Evolutionary conservation across 2,113 vertebrate species (phyloP), one percentile per base, ranked within the genome.

Genomic region (Indicator maculatus): DNA sequence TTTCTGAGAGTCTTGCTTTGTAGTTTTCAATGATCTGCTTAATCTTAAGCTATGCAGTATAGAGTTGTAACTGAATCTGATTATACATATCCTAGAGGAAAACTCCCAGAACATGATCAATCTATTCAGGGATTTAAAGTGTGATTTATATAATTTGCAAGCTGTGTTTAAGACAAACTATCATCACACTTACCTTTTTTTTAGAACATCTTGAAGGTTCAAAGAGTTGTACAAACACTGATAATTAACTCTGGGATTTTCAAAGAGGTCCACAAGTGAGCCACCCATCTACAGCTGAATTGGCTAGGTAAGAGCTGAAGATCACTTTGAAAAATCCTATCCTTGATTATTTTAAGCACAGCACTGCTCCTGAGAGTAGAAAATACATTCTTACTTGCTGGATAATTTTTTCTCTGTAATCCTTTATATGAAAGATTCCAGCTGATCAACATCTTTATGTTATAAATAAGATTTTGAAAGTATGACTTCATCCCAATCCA

Each of bases 171-270:
- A 93, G 60, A 64, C 47, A 71, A 89, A 71, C 45, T 71, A 77
- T 64, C 60, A 73, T 33, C 2, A 0, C 16, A 21, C 28, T 80
- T 82, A 28, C 17, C 8, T 6, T 63, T 76, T 76, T 67, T 74
- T 44, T 26, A 80, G 41, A 75, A 55, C 5, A 61, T 76, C 59
- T 66, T 67, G 41, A 82, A 89, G 18, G 60, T 88, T 92, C 82
- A 96, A 94, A 90, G 87, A 71, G 26, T 80, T 91, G 59, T 88
- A 41, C 64, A 80, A 92, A 83, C 24, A 47, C 72, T 64, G 86
- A 83, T 94, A 95, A 94, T 93, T 96, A 95, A 89, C 33, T 74
- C 61, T 59, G 31, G 60, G 59, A 73, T 80, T 93, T 96, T 92
- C 89, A 95, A 85, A 96, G 87, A 66, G 60, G 41, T 52, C 75